Evolutionary conservation across 2,888 invertebrate species (phyloP), one percentile per base, ranked within the genome.

Genomic region (Harpalus rubripes): DNA sequence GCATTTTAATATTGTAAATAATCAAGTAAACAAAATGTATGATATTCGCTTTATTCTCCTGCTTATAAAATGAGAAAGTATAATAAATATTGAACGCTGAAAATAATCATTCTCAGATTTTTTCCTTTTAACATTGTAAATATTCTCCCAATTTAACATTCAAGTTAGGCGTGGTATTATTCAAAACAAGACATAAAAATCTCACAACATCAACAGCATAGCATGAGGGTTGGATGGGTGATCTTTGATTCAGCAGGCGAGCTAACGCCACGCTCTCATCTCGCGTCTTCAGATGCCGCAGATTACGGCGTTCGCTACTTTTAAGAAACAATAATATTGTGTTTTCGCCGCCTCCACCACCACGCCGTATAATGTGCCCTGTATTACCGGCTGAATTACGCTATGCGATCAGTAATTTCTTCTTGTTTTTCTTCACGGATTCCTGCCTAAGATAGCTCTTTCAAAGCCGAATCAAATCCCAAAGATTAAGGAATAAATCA

Each of bases 311-410:
- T 74, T 74, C 52, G 72, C 72, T 74, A 74, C 90, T 90, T 91
- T 91, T 91, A 90, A 90, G 90, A 90, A 91, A 91, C 90, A 90
- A 91, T 91, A 91, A 91, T 91, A 91, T 91, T 91, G 89, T 91
- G 90, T 89, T 91, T 80, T 90, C 88, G 15, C 72, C 68, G 41
- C 65, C 65, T 10, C 41, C 65, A 15, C 65, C 32, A 26, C 65
- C 26, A 65, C 12, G 15, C 39, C 72, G 90, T 90, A 90, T 90
- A 90, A 90, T 90, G 90, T 90, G 90, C 90, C 89, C 89, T 89
- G 89, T 89, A 90, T 90, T 90, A 90, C 72, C 41, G 18, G 22
- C 72, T 74, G 72, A 74, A 74, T 74, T 74, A 74, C 52, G 44
- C 52, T 44, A 74, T 32, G 90, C 88, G 88, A 88, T 84, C 65